Evolutionary conservation across 2,113 vertebrate genomes (phyloP).

Genomic region (Otus sunia): DNA sequence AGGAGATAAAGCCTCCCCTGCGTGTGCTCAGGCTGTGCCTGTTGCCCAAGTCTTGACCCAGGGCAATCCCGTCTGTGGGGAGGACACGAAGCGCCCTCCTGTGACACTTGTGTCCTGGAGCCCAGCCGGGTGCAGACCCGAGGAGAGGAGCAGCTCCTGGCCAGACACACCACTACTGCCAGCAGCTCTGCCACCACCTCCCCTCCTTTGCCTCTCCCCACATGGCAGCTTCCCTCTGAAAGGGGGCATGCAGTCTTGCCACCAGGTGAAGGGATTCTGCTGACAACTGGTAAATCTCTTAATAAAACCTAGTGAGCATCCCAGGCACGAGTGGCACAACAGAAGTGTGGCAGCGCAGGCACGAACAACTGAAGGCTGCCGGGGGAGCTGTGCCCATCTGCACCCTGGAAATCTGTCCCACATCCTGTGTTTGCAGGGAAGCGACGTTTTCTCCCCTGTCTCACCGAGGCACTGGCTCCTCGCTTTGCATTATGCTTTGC

Average conservation of each 20-base stretch:
- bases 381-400: neutral
- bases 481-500: neutral
- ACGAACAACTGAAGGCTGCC: neutral
- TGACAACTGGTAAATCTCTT: neutral
- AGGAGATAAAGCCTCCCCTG: neutral
- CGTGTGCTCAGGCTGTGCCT: neutral
- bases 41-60: neutral
- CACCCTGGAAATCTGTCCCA: neutral
- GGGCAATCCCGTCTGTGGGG: neutral
- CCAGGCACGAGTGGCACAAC: accelerated
- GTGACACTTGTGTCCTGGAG: neutral
- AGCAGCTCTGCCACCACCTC: neutral
- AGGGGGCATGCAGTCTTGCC: neutral
- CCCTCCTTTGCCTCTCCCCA: neutral
- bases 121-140: accelerated
- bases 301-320: accelerated
- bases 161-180: neutral
- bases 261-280: neutral
- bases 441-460: accelerated
- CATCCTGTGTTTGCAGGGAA: neutral
- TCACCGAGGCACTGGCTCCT: accelerated
- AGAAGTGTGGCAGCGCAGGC: neutral
- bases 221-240: neutral
- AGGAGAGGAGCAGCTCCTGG: neutral
- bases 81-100: neutral